Base-by-base conservation (phyloP, 2,797 vertebrate species). In the Squalus acanthias region DNA sequence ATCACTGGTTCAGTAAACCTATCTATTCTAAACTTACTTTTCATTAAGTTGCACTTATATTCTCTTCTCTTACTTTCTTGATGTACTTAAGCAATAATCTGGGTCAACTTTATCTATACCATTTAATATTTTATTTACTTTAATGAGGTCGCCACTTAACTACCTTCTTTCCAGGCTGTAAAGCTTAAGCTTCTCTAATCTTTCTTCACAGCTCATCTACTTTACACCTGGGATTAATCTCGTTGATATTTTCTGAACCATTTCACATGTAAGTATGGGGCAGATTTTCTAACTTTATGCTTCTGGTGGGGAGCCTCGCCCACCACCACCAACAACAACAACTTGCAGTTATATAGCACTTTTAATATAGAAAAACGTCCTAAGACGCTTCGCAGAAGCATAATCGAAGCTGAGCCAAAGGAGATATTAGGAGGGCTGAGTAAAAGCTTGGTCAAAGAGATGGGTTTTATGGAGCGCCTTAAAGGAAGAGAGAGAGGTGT, bases 81-180 rank as follows among this genome's bases (percentile, higher is more conserved):
- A 63, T 91, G 26, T 33, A 29, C 82, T 91, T 91, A 91, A 91
- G 57, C 24, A 91, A 63, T 29, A 29, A 91, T 91, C 88, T 91
- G 88, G 26, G 33, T 91, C 88, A 5, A 63, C 29, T 33, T 91
- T 46, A 15, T n/a, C 79, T 7, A 50, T 46, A 33, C 26, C 53
- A 91, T 63, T 33, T 89, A 60, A 89, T 60, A 33, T 89, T 91
- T 91, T 91, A 63, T 63, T 91, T 91, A 63, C 57, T 53, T 89
- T 60, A 91, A 85, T 85, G 53, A 91, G 53, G 13, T 63, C 20
- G 12, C 88, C 57, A 91, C 57, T 63, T 60, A 60, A 91, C 53
- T n/a, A 10, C 26, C 13, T 60, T 5, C 88, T 6, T 60, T 91
- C 26, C 29, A 63, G 57, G 53, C 26, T 91, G 53, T 29, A 63